Conservation (phyloP, 1,140 invertebrate genomes). For the Diorhabda sublineata region DNA sequence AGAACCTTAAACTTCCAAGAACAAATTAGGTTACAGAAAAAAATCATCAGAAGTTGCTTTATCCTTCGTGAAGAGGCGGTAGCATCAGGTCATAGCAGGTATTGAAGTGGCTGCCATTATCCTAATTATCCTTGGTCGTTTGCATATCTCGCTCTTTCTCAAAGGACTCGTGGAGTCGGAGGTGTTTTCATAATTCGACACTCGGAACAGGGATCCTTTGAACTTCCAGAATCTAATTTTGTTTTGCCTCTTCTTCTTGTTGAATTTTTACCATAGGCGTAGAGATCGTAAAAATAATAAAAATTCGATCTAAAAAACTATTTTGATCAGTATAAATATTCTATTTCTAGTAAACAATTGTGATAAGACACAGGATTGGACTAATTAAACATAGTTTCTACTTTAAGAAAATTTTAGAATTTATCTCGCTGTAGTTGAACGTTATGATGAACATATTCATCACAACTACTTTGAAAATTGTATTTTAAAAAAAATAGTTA, state of each 20-base stretch:
- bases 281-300: no score
- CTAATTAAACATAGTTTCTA: no score
- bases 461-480: no score
- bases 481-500: no score
- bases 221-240: constrained; percentile 46
- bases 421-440: no score
- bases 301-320: no score
- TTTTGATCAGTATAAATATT: no score
- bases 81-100: constrained; percentile 29
- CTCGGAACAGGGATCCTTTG: constrained; percentile 35
- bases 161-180: constrained; percentile 43
- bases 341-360: no score
- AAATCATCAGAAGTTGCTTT: background rate
- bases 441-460: no score
- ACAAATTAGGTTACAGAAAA: constrained; percentile 1
- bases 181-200: constrained; percentile 48
- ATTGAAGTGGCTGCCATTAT: constrained; percentile 46
- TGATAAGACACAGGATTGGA: no score
- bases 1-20: background rate
- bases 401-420: no score
- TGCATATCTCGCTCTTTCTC: constrained; percentile 42
- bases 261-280: no score
- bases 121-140: constrained; percentile 47
- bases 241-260: constrained; percentile 32
- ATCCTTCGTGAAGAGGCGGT: constrained; percentile 1